Evolutionary conservation across 2,113 vertebrate genomes (phyloP), one percentile per base, ranked within the genome.

Genomic region (Struthio camelus): DNA sequence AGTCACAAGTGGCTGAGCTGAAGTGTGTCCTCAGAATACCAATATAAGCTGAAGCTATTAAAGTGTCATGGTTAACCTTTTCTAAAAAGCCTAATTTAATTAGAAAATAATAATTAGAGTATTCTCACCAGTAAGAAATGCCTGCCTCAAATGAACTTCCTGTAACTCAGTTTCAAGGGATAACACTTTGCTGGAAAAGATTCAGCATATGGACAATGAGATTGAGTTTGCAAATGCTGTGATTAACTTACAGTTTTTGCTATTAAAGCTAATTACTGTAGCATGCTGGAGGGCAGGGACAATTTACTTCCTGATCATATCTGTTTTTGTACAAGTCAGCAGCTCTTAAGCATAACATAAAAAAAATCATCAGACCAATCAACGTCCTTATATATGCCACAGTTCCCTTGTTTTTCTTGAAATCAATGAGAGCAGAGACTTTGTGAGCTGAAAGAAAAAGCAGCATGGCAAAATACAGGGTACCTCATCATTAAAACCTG

Each of bases 71-170:
- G 82, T 87, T 97, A 98, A 97, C 96, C 96, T 98, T 98, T 97
- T 97, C 70, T 40, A 11, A 93, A 94, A 98, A 97, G 87, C 34
- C 82, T 98, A 96, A 98, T 98, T 98, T 98, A 98, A 98, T 98
- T 98, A 98, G 96, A 98, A 97, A 97, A 97, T 97, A 98, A 94
- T 97, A 96, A 97, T 97, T 96, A 92, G 85, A 85, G 36, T 83
- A 81, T 91, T 96, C 93, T 97, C 96, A 89, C 54, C 72, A 85
- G 85, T 87, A 94, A 90, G 84, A 97, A 96, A 96, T 4, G 36
- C 72, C 87, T 95, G 85, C 87, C 92, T 96, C 94, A 97, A 91
- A 92, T 95, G 88, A 96, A 79, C 42, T 77, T 84, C 82, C 61
- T 96, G 76, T 87, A 95, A 95, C 93, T 89, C 89, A 53, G 32